Evolutionary conservation across 2,797 vertebrate genomes (phyloP).

Genomic region (Sebastes iracundus): DNA sequence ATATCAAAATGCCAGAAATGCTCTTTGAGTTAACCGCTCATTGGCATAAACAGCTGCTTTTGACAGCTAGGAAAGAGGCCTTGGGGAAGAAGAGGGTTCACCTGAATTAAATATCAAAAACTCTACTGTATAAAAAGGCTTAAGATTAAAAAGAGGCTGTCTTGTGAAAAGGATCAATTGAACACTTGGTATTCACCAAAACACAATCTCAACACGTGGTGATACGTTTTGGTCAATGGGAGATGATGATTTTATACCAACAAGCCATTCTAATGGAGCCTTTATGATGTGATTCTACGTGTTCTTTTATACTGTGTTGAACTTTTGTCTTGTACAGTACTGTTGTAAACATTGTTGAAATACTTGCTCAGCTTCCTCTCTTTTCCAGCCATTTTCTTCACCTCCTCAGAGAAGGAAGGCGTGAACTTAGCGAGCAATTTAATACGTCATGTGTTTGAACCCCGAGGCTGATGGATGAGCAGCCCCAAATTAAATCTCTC

Average conservation of each 20-base stretch:
- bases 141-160: neutral
- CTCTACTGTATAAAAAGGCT: neutral
- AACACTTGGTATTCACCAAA: neutral
- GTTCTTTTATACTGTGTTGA: neutral
- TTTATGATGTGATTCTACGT: slow-evolving; percentile 8
- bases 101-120: slow-evolving; percentile 24
- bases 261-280: slow-evolving; percentile 17
- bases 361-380: neutral
- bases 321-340: neutral
- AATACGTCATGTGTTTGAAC: neutral
- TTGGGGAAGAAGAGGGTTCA: neutral
- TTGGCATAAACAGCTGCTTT: slow-evolving; percentile 2
- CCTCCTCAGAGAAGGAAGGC: neutral
- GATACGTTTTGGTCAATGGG: neutral
- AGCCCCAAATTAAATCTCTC: slow-evolving; percentile 3
- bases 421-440: slow-evolving; percentile 6
- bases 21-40: slow-evolving; percentile 5
- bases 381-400: neutral
- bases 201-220: neutral
- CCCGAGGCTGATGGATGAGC: slow-evolving; percentile 3
- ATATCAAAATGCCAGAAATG: slow-evolving; percentile 8
- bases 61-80: neutral
- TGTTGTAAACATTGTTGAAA: slow-evolving; percentile 6
- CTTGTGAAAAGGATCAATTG: neutral
- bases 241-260: slow-evolving; percentile 18